Base-by-base conservation (phyloP, 2,113 vertebrate species). In the Lycaon pictus region DNA sequence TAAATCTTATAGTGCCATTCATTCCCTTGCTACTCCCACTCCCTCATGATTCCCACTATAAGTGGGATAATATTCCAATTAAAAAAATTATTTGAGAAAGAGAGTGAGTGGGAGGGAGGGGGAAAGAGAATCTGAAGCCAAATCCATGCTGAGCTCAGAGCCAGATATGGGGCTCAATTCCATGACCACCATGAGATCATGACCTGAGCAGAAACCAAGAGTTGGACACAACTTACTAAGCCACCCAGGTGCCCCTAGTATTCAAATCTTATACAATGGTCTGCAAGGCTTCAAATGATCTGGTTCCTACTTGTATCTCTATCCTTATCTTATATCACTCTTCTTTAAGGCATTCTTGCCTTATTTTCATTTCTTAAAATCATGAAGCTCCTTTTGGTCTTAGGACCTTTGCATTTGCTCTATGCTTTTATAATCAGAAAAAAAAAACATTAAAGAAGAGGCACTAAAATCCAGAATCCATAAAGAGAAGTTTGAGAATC, bases 321-420 rank as follows among this genome's bases (percentile, higher is more conserved):
- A 16, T 86, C 53, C 35, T 88, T 74, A 48, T 72, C 48, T 81
- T 86, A 25, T 71, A 63, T 16, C 63, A 84, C 17, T 86, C 65
- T 88, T 62, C 23, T 81, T 93, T 12, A 91, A 91, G 76, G 22
- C 77, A 89, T 83, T 94, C 51, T 95, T 86, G 22, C 53, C 62
- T 85, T 74, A 95, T 79, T 93, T 93, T 88, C 13, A 91, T 96
- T 95, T 95, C 27, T 96, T 87, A 62, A 94, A 80, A 90, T 86
- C 29, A 92, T 84, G 56, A 89, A 63, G 20, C 48, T 62, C 16
- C 32, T 56, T 86, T 82, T 90, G 60, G 17, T 53, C n/a, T 81
- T 55, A 55, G 80, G 55, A 77, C 29, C 15, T 93, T 93, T 98
- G 35, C 7, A 69, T 17, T 93, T 97, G 82, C 15, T 93, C 22